Conservation (phyloP, 2,888 invertebrate genomes). For the Eupithecia pulchellata region DNA sequence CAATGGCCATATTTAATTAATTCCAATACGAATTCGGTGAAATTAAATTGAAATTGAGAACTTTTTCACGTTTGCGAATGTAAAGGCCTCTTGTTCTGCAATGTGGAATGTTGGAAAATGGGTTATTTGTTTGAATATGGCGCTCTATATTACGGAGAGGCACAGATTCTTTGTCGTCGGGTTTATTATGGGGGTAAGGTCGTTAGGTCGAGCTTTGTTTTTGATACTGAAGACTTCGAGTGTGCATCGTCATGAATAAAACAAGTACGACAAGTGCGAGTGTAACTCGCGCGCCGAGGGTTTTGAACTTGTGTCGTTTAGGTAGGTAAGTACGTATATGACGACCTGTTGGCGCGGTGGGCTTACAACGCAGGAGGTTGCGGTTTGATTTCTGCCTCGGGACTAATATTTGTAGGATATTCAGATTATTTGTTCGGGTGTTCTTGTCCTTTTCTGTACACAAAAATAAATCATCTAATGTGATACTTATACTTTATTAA, state of each 20-base stretch:
- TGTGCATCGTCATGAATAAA: not conserved
- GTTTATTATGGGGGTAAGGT: conserved; percentile 21
- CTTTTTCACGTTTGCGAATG: conserved; percentile 11
- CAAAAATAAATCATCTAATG: too few relatives aligned
- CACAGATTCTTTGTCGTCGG: conserved; percentile 28
- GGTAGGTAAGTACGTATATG: too few relatives aligned
- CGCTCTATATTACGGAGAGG: conserved; percentile 22
- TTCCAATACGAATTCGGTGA: conserved; percentile 11
- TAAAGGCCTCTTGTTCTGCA: conserved; percentile 26
- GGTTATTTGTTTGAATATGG: conserved; percentile 26
- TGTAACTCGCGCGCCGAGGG: too few relatives aligned
- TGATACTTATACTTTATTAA: too few relatives aligned
- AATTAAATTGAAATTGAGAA: conserved; percentile 16
- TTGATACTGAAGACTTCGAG: not conserved
- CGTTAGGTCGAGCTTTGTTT: not conserved
- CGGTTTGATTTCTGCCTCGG: too few relatives aligned
- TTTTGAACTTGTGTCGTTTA: too few relatives aligned
- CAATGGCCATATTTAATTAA: conserved; percentile 31
- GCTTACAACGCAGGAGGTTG: too few relatives aligned
- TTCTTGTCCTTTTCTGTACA: too few relatives aligned
- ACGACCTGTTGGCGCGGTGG: too few relatives aligned
- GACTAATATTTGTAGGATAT: too few relatives aligned
- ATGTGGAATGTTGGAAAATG: conserved; percentile 18
- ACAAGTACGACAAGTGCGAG: too few relatives aligned
- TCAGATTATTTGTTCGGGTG: too few relatives aligned